Evolutionary conservation across 2,797 vertebrate genomes (phyloP), one percentile per base, ranked within the genome.

Genomic region (Catamblyrhynchus diadema): DNA sequence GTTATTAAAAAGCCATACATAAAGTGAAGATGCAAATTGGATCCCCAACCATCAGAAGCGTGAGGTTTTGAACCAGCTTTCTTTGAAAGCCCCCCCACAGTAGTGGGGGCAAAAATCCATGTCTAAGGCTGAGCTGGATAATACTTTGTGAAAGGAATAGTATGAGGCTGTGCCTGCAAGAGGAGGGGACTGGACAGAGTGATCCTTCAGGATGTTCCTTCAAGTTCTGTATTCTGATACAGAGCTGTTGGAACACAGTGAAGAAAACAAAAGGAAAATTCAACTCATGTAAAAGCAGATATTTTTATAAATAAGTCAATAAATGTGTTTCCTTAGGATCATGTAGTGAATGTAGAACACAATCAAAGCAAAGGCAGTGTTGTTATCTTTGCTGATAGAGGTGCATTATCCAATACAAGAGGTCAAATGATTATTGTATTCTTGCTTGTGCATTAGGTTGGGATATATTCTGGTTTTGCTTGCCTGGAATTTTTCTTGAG

Each of bases 1-100:
- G 13, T 22, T 45, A 42, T 72, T 79, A 54, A 86, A 84, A 69
- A 66, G 0, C 7, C 13, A 66, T 48, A 23, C 72, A 50, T 42
- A 81, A 89, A 72, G 3, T 51, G 51, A 33, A 44, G 11, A 6
- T 59, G 51, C 17, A 66, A 59, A 50, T 17, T 77, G 17, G 10
- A 70, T 59, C 70, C 41, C 23, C 16, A 79, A 0, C 6, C 10
- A 5, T 47, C 25, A 69, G 39, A 79, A 71, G 4, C 0, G 0
- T 50, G 62, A 80, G 24, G 30, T 61, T 87, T 54, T 69, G 18
- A 30, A 44, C 5, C 5, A 22, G 20, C 5, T 51, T 87, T 85
- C 47, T 75, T 39, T 21, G 59, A 60, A 41, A 59, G 24, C 56
- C 16, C 11, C 24, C 17, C 24, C 59, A 37, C 1, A 10, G 15